Evolutionary conservation across 2,888 invertebrate species (phyloP).

Genomic region (Aleiodes testaceus): DNA sequence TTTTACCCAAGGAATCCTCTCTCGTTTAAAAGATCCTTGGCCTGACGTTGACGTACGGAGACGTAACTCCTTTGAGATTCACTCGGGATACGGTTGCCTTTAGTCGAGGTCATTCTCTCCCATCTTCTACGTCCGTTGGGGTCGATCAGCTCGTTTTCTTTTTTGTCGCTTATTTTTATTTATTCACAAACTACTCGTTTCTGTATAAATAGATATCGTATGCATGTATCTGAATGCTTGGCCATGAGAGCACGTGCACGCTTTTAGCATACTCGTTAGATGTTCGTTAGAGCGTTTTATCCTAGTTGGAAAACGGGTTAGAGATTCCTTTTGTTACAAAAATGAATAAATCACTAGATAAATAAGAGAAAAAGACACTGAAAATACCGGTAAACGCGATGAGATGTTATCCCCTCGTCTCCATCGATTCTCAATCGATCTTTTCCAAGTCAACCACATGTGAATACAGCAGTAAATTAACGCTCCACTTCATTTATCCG

Average conservation of each 20-base stretch:
- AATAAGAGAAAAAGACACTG: constrained; percentile 46
- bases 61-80: constrained; percentile 51
- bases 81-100: constrained; percentile 44
- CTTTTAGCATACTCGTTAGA: constrained; percentile 56
- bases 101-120: constrained; percentile 44
- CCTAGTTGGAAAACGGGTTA: constrained; percentile 31
- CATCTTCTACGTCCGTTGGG: constrained; percentile 18
- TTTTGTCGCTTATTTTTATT: background rate
- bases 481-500: constrained; percentile 39
- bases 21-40: background rate
- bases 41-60: constrained; percentile 54
- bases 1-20: constrained; percentile 29
- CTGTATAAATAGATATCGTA: constrained; percentile 40
- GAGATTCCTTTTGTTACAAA: constrained; percentile 1
- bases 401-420: background rate
- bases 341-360: background rate
- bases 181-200: too few species aligned
- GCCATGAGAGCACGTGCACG: constrained; percentile 56
- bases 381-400: constrained; percentile 37
- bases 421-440: constrained; percentile 51
- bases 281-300: constrained; percentile 53
- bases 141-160: constrained; percentile 43
- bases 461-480: constrained; percentile 33
- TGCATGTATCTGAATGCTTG: constrained; percentile 51
- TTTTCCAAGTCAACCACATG: constrained; percentile 42